Evolutionary conservation across 2,797 vertebrate species (phyloP), one percentile per base, ranked within the genome.

Genomic region (Myoxocephalus aenaeus): DNA sequence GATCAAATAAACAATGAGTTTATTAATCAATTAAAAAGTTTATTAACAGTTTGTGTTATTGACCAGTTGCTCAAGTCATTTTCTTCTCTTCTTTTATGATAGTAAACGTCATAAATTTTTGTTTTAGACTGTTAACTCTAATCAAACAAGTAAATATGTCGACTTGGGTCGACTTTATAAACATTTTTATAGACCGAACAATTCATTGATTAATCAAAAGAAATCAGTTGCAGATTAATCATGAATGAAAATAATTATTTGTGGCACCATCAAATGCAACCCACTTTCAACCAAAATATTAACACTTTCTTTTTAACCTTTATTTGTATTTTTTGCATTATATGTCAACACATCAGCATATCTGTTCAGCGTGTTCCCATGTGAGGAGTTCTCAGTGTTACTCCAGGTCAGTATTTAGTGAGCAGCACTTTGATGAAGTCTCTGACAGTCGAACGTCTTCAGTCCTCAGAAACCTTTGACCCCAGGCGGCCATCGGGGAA

Each of bases 381-480:
- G 29, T 32, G 25, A 73, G 17, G 36, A 9, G 36, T 38, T 38
- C 36, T 69, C 6, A 34, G 34, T 54, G 15, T 72, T 71, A 61
- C 48, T 66, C 34, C 7, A 65, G 11, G 18, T 48, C n/a, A 25
- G 46, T n/a, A 6, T 25, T 13, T 65, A 9, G 0, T 10, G 29
- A 48, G 58, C 53, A 61, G 14, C 71, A 17, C 48, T 20, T 64
- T 13, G 1, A 38, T 8, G 20, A 12, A 29, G 65, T 69, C 36
- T 69, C 42, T 57, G 8, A 27, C 50, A 42, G 44, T 61, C 13
- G 13, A 32, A 40, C 0, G 3, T 56, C 44, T 27, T 9, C 4
- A 3, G 15, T 69, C 29, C 56, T 63, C 51, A 2, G 50, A 8
- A 1, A 65, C 36, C 66, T 82, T 77, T 83, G 77, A 46, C 75